Evolutionary conservation across 2,888 invertebrate species (phyloP).

Genomic region (Ischnura elegans): DNA sequence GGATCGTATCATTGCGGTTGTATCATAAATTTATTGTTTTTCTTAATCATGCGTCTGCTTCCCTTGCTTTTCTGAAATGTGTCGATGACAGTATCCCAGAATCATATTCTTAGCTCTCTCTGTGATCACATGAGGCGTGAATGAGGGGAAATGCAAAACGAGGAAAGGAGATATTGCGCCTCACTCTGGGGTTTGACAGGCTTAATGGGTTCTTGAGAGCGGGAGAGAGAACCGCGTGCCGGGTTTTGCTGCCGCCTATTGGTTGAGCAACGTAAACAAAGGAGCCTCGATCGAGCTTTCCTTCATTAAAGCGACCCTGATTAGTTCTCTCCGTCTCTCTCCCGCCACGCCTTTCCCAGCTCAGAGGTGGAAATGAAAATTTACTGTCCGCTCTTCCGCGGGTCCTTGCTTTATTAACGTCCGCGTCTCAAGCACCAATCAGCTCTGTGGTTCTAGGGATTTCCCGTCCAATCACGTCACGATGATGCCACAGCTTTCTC

Average conservation of each 20-base stretch:
- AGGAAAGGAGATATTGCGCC: background rate
- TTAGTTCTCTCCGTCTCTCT: background rate
- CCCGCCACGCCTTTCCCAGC: background rate
- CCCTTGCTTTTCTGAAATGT: too few species aligned
- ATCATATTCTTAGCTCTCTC: too few species aligned
- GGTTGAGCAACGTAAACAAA: slow-evolving; percentile 1
- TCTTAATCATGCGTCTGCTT: too few species aligned
- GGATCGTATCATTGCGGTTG: too few species aligned
- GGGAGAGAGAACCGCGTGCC: background rate
- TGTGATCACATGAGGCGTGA: too few species aligned
- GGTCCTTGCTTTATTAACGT: background rate
- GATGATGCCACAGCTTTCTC: background rate
- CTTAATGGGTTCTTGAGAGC: background rate
- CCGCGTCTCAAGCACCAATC: background rate
- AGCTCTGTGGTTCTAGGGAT: background rate
- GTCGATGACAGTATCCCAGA: too few species aligned
- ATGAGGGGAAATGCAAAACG: too few species aligned
- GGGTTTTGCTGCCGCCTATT: background rate
- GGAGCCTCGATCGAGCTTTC: background rate
- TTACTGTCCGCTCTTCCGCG: background rate
- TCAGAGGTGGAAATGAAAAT: slow-evolving; percentile 3
- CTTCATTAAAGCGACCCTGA: background rate
- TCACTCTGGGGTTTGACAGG: background rate
- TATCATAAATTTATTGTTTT: too few species aligned
- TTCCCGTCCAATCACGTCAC: background rate